Evolutionary conservation across 2,797 vertebrate genomes (phyloP).

Genomic region (Hyperoplus lanceolatus): DNA sequence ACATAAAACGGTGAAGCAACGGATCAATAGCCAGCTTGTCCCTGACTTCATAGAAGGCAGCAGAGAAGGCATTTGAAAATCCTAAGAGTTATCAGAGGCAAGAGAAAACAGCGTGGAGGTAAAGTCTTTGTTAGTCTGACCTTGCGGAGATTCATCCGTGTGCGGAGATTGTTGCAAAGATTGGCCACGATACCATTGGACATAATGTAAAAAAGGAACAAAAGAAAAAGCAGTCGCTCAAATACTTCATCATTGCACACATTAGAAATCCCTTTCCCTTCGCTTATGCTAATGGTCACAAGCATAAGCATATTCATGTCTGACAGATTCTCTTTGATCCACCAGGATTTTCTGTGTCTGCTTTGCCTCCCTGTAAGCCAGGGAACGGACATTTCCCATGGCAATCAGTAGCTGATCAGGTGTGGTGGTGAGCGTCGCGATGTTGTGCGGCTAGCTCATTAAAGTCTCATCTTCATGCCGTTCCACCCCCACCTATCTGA

Average conservation of each 20-base stretch:
- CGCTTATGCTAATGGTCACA: conserved; percentile 53
- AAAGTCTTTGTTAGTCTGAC: conserved; percentile 69
- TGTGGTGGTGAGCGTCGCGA: conserved; percentile 59
- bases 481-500: conserved; percentile 52
- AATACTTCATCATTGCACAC: conserved; percentile 33
- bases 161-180: conserved; percentile 39
- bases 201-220: conserved; percentile 28
- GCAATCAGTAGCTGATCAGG: conserved; percentile 69
- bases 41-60: conserved; percentile 66
- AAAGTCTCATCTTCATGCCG: conserved; percentile 70
- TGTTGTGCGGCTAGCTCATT: conserved; percentile 69
- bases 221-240: conserved; percentile 31
- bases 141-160: conserved; percentile 64
- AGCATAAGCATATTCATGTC: conserved; percentile 61
- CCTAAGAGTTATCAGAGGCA: conserved; percentile 66
- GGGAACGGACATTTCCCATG: conserved; percentile 46
- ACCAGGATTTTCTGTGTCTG: conserved; percentile 47
- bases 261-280: conserved; percentile 7
- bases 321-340: conserved; percentile 63
- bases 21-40: conserved; percentile 72
- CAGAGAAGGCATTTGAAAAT: conserved; percentile 65
- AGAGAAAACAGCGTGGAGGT: conserved; percentile 49
- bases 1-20: conserved; percentile 58
- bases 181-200: conserved; percentile 25
- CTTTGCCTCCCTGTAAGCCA: conserved; percentile 29